These are phyloP conservation scores for Pleuronectes platessa DNA, from an alignment of 2,113 vertebrate species.

Conservation along the genomic window DNA sequence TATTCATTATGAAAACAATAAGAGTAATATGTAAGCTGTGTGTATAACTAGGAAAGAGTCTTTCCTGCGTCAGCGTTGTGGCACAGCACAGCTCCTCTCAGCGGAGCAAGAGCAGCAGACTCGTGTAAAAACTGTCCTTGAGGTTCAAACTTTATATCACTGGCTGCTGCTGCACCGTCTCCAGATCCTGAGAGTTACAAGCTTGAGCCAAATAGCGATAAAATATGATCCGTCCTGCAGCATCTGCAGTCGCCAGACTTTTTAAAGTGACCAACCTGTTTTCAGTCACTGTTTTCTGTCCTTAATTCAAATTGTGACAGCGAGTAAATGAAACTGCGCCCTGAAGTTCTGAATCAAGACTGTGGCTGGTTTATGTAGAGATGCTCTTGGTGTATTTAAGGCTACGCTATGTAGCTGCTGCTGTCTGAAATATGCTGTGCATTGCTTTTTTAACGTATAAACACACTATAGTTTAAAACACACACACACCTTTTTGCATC, in stretches of 20 bases:
- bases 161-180: conserved; percentile 30
- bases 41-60: no score
- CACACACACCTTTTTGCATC: neutral
- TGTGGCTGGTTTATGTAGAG: neutral
- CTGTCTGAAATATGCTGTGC: neutral
- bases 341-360: neutral
- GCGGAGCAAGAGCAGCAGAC: conserved; percentile 12
- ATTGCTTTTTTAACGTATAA: neutral
- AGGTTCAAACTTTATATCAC: conserved; percentile 46
- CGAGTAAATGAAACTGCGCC: neutral
- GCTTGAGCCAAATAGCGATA: conserved; percentile 25
- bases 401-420: neutral
- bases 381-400: neutral
- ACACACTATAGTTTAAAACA: neutral
- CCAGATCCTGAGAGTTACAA: conserved; percentile 40
- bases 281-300: conserved; percentile 6
- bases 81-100: conserved; percentile 4
- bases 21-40: no score
- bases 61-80: neutral
- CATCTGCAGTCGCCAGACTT: conserved; percentile 5
- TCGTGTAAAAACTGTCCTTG: conserved; percentile 58
- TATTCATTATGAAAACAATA: no score
- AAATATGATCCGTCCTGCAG: conserved; percentile 38
- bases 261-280: neutral
- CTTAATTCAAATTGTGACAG: conserved; percentile 11